Conservation (phyloP, 2,888 invertebrate species). For the Zeuzera pyrina region DNA sequence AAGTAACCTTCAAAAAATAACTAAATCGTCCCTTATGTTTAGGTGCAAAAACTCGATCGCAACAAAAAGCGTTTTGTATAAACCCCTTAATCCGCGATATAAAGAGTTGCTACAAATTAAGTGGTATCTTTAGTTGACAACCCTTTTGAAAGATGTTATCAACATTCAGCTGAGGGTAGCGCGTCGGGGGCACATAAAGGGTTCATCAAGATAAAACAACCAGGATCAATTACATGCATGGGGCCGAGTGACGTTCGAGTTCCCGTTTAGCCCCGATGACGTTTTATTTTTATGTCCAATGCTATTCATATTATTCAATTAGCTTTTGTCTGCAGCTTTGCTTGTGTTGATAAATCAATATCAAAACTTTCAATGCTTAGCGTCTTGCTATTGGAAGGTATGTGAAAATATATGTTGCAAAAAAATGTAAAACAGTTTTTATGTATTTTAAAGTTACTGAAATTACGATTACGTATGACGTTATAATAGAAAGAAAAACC, state of each 20-base stretch:
- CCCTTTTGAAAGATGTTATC: slow-evolving; percentile 71
- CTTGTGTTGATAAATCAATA: too few relatives aligned
- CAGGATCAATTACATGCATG: slow-evolving; percentile 68
- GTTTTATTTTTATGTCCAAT: too few relatives aligned
- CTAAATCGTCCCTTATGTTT: slow-evolving; percentile 31
- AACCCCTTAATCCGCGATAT: slow-evolving; percentile 53
- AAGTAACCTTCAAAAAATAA: slow-evolving; percentile 49
- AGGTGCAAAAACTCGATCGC: slow-evolving; percentile 36
- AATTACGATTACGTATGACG: too few relatives aligned
- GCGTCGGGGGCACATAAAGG: slow-evolving; percentile 59
- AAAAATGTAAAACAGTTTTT: too few relatives aligned
- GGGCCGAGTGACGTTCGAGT: slow-evolving; percentile 55
- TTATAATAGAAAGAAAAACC: too few relatives aligned
- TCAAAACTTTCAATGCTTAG: too few relatives aligned
- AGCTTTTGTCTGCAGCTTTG: too few relatives aligned
- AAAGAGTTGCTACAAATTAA: slow-evolving; percentile 71
- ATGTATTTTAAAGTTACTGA: too few relatives aligned
- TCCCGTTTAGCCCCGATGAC: slow-evolving; percentile 51
- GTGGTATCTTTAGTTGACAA: slow-evolving; percentile 70
- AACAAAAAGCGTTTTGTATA: slow-evolving; percentile 42
- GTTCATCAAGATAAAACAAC: slow-evolving; percentile 68
- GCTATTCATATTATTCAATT: too few relatives aligned
- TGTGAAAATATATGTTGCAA: too few relatives aligned
- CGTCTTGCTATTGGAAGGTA: too few relatives aligned
- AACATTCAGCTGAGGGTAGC: slow-evolving; percentile 59